A percentile compares a stretch with the other conserved stretches of the same genome.
These are phyloP conservation scores for Aphelinus atriplicis DNA, from an alignment of 1,140 invertebrate genomes.

Conservation along the genomic window DNA sequence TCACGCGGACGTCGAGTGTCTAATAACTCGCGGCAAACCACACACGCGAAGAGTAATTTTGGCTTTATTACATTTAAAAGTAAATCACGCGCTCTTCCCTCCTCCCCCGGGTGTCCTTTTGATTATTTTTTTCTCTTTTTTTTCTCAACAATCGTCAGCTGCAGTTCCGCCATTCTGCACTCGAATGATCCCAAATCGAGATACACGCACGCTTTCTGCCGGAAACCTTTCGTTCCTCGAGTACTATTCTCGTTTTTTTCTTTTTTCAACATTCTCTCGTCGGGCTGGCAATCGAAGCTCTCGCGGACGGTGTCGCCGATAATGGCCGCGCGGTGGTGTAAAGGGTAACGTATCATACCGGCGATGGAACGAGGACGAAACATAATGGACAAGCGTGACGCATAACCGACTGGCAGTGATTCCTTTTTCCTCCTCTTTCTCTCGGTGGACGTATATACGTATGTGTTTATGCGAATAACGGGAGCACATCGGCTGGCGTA, in stretches of 20 bases:
- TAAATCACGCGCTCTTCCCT: not conserved
- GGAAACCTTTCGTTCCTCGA: slow-evolving; percentile 1
- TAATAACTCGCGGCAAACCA: slow-evolving; percentile 19
- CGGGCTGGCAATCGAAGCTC: too few relatives aligned
- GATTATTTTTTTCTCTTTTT: slow-evolving; percentile 1
- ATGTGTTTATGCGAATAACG: not conserved
- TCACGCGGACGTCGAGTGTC: slow-evolving; percentile 3
- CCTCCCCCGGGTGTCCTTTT: not conserved
- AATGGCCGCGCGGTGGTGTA: too few relatives aligned
- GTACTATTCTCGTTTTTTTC: not conserved
- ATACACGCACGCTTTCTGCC: slow-evolving; percentile 2
- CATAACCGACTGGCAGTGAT: too few relatives aligned
- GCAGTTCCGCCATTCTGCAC: too few relatives aligned
- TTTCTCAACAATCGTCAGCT: not conserved
- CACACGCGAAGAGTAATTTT: slow-evolving; percentile 15
- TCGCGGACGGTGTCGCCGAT: too few relatives aligned
- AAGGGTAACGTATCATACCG: too few relatives aligned
- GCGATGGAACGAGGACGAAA: too few relatives aligned
- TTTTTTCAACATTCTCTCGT: not conserved
- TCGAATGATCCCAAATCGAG: slow-evolving; percentile 1
- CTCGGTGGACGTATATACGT: too few relatives aligned
- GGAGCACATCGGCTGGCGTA: not conserved
- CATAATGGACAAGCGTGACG: too few relatives aligned
- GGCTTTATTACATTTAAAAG: slow-evolving; percentile 19
- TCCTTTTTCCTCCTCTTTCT: too few relatives aligned